These are phyloP conservation scores for Eristalis intricaria DNA, from an alignment of 2,888 invertebrate genomes.

Conservation along the genomic window DNA sequence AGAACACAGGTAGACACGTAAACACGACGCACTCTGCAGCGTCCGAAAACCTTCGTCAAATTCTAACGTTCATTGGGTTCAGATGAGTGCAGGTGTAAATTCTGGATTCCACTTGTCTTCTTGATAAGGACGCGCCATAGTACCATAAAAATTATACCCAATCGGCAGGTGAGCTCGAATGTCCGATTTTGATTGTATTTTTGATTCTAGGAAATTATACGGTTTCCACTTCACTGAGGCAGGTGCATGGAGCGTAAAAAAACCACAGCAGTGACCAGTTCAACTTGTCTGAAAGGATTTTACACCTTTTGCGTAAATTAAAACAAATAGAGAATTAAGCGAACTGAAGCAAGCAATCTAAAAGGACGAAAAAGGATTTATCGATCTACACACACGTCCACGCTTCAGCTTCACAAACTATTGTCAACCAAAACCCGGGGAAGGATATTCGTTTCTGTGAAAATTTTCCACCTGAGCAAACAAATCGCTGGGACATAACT, in stretches of 20 bases:
- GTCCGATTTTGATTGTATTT: constrained; percentile 57
- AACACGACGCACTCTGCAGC: not conserved
- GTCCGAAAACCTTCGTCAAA: constrained; percentile 54
- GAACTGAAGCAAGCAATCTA: not conserved
- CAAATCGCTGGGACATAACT: constrained; percentile 57
- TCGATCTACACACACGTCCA: not conserved
- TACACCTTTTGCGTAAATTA: constrained; percentile 46
- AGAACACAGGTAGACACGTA: constrained; percentile 10
- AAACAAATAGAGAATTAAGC: constrained; percentile 44
- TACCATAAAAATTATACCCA: not conserved
- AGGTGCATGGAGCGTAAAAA: constrained; percentile 38
- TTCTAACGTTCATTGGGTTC: constrained; percentile 36
- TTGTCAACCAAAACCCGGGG: not conserved
- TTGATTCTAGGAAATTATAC: constrained; percentile 63
- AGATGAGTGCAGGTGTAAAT: constrained; percentile 66
- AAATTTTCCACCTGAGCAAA: constrained; percentile 65
- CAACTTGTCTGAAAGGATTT: constrained; percentile 11
- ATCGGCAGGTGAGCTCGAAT: constrained; percentile 45
- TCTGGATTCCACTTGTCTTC: constrained; percentile 46
- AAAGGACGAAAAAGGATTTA: constrained; percentile 40
- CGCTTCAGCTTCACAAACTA: not conserved
- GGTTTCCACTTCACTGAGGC: constrained; percentile 39
- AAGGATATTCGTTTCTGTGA: constrained; percentile 6
- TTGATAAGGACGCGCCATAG: constrained; percentile 26
- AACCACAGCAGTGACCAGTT: not conserved